A percentile compares a stretch with the other conserved stretches of the same genome.
phyloP scores from a whole-genome alignment of 2,113 vertebrate genomes.

The Tylochromis polylepis region DNA sequence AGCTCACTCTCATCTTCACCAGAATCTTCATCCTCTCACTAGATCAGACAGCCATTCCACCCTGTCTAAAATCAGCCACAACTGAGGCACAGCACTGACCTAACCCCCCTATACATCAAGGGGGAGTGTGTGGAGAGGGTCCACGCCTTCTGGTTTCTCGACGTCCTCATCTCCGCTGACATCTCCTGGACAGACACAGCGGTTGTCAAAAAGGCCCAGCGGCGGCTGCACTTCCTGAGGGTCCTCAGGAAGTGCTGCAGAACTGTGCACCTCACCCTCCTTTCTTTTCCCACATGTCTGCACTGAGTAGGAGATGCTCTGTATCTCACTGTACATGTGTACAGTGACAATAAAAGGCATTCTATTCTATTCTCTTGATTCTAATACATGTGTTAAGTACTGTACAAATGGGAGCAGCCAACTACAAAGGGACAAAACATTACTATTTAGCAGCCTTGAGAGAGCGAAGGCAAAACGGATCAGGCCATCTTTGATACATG shows the following conservation, averaged over 20 bases:
- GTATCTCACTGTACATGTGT: not conserved
- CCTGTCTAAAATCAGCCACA: too few species aligned
- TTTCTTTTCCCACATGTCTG: not conserved
- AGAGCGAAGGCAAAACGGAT: too few species aligned
- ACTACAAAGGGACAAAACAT: too few species aligned
- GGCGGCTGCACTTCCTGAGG: not conserved
- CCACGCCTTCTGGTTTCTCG: not conserved
- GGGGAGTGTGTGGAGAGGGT: not conserved
- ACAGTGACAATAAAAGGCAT: not conserved
- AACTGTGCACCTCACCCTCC: too few species aligned
- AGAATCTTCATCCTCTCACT: too few species aligned
- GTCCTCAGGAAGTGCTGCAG: not conserved
- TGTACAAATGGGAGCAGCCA: too few species aligned
- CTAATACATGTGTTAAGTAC: too few species aligned
- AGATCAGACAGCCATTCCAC: too few species aligned
- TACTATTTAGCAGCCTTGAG: too few species aligned
- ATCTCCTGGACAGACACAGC: not conserved
- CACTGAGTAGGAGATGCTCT: not conserved
- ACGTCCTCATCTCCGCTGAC: accelerated
- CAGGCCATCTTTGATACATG: too few species aligned
- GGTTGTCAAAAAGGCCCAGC: not conserved
- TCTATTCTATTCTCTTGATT: not conserved
- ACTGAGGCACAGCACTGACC: not conserved
- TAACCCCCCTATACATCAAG: not conserved
- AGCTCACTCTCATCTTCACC: too few species aligned